A percentile compares a stretch with the other conserved stretches of the same genome.
Evolutionary conservation across 1,140 invertebrate species (phyloP).

Genomic region (Chrysopa pallens): DNA sequence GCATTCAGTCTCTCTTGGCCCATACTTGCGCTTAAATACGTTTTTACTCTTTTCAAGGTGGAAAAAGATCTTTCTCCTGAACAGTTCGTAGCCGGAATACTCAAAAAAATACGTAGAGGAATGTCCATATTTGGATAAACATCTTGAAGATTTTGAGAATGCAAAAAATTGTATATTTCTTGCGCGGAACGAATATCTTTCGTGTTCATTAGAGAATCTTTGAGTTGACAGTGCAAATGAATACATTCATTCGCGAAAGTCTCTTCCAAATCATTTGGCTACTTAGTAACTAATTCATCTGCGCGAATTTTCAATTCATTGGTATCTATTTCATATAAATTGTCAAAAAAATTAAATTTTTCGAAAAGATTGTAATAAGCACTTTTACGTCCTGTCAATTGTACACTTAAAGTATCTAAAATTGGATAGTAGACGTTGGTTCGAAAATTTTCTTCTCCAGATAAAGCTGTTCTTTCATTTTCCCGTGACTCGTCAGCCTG

Average conservation of each 20-base stretch:
- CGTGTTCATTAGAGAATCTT: background rate
- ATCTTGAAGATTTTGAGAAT: slow-evolving; percentile 4
- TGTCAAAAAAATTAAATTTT: too few species aligned
- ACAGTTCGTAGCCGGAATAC: slow-evolving; percentile 12
- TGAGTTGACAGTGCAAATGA: slow-evolving; percentile 3
- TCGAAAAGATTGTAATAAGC: too few species aligned
- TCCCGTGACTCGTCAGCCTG: slow-evolving; percentile 3
- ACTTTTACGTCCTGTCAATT: too few species aligned
- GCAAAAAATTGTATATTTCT: slow-evolving; percentile 4
- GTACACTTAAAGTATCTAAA: too few species aligned
- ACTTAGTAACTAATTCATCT: too few species aligned
- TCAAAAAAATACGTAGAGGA: slow-evolving; percentile 13
- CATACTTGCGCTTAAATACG: slow-evolving; percentile 11
- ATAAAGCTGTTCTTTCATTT: slow-evolving; percentile 5
- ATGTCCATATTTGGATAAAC: slow-evolving; percentile 7
- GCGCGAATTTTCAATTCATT: too few species aligned
- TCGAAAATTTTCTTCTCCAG: too few species aligned
- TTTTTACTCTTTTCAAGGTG: slow-evolving; percentile 7
- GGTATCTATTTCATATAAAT: too few species aligned
- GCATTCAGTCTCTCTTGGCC: slow-evolving; percentile 10
- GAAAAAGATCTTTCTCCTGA: slow-evolving; percentile 13
- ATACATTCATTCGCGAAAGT: slow-evolving; percentile 1
- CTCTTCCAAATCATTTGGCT: too few species aligned
- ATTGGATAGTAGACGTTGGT: too few species aligned
- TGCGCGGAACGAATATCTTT: slow-evolving; percentile 1